Conservation (phyloP, 2,888 invertebrate species). For the Epinotia ramella region DNA sequence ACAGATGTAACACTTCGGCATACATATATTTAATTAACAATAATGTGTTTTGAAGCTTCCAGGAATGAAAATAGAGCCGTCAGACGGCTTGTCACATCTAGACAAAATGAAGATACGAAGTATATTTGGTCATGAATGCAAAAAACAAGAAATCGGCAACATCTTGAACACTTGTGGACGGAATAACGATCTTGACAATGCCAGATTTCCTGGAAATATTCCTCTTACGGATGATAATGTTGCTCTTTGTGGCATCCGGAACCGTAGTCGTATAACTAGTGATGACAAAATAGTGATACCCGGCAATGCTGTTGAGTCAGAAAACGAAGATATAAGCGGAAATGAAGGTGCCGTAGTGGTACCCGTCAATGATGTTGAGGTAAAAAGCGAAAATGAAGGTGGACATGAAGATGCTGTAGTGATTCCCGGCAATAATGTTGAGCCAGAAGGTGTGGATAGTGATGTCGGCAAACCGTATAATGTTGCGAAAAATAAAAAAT, state of each 20-base stretch:
- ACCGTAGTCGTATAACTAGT: no score
- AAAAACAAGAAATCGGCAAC: not conserved
- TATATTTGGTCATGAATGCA: conserved; percentile 23
- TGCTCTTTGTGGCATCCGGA: no score
- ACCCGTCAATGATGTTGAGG: not conserved
- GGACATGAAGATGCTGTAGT: not conserved
- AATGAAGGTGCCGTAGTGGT: not conserved
- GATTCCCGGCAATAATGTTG: not conserved
- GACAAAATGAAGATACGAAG: conserved; percentile 14
- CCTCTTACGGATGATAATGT: no score
- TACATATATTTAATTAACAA: not conserved
- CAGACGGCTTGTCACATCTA: conserved; percentile 12
- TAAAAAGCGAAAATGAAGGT: no score
- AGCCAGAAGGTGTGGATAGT: not conserved
- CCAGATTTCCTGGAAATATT: not conserved
- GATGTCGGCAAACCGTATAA: no score
- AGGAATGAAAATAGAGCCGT: conserved; percentile 17
- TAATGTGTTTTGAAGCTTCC: conserved; percentile 9
- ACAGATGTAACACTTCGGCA: no score
- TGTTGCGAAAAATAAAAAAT: not conserved
- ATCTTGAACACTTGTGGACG: not conserved
- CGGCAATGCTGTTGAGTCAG: not conserved
- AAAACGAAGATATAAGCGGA: no score
- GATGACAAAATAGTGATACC: not conserved
- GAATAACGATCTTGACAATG: not conserved